Evolutionary conservation across 1,140 invertebrate species (phyloP).

Genomic region (Littorina saxatilis): DNA sequence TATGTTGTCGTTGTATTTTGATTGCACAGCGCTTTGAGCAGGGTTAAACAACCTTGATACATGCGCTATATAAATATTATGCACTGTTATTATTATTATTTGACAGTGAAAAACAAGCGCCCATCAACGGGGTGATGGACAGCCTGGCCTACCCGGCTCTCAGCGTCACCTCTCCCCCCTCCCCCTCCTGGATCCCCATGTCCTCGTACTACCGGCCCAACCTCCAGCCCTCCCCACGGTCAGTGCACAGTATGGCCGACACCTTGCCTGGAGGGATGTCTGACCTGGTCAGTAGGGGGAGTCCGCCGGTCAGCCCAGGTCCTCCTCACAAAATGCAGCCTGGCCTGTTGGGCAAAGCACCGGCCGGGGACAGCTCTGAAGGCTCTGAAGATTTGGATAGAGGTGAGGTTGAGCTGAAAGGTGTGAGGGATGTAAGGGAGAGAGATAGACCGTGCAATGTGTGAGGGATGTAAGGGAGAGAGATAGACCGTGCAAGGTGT

Average conservation of each 20-base stretch:
- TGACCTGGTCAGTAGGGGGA: constrained; percentile 9
- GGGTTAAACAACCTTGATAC: no score
- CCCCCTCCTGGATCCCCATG: not conserved
- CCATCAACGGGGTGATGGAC: constrained; percentile 27
- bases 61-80: no score
- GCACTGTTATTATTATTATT: no score
- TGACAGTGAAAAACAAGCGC: constrained; percentile 29
- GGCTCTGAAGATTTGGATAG: constrained; percentile 44
- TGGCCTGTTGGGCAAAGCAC: constrained; percentile 32
- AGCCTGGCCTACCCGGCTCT: not conserved
- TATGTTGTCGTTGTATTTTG: no score
- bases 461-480: no score
- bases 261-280: constrained; percentile 7
- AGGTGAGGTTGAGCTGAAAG: no score
- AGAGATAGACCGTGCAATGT: no score
- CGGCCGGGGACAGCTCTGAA: constrained; percentile 27
- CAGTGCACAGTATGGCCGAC: constrained; percentile 1
- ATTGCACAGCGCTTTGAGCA: no score
- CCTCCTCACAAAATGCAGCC: constrained; percentile 55
- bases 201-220: not conserved
- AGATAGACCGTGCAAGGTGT: no score
- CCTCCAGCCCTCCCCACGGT: not conserved
- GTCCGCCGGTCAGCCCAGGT: constrained; percentile 61
- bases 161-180: not conserved
- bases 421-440: no score